Evolutionary conservation across 2,113 vertebrate genomes (phyloP), one percentile per base, ranked within the genome.

Genomic region (Siphamia tubifer): DNA sequence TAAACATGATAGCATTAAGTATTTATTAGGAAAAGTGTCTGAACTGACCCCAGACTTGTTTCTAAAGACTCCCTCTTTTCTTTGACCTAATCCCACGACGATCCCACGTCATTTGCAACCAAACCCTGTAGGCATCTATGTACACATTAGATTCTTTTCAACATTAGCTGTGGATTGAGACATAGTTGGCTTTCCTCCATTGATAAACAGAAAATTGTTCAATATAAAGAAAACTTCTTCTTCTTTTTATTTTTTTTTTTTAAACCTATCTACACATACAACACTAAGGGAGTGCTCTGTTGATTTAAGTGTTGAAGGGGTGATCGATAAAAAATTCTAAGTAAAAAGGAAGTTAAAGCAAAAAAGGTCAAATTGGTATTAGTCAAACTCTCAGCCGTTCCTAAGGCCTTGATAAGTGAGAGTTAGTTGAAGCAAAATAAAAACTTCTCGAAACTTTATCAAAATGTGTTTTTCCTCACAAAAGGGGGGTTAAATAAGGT

Each of bases 361-460:
- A 70, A 63, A 51, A 44, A 31, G 23, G 17, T 81, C 68, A 36
- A 63, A 78, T 79, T 51, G 43, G 52, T 64, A 91, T 90, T 77
- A 81, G 62, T 82, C 34, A 21, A 87, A 89, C 82, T 83, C 83
- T 89, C 72, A 48, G 70, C 79, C 73, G 30, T 34, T 90, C 89
- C 88, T 70, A 92, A 85, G 87, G 92, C 91, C 85, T 90, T 84
- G 85, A 93, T 90, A 90, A 90, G 84, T 81, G 82, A 93, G 91
- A 92, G 92, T 94, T 88, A 93, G 87, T 84, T 84, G 91, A 87
- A 88, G 87, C 92, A 90, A 93, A 88, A 87, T 32, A 70, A 91
- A 69, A 58, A 56, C 9, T 0, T 7, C 43, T 43, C 81, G 88
- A 91, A 53, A 47, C 48, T 61, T 87, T 84, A 83, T 88, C 64